phyloP scores from a whole-genome alignment of 1,140 invertebrate genomes.

The Bombus breviceps region DNA sequence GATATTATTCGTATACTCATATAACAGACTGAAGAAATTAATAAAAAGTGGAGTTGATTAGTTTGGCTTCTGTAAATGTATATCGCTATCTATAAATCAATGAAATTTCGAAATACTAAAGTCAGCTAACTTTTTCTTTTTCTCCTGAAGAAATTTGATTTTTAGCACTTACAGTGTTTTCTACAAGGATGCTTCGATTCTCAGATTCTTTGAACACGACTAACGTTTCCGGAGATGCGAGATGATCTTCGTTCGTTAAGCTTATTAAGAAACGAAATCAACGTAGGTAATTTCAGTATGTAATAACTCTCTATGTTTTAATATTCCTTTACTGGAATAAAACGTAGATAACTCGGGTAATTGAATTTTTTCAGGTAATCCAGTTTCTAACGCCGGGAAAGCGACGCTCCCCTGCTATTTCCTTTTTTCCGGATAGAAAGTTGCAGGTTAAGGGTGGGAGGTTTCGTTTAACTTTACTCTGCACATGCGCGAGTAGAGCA shows the following conservation, averaged over 20 bases:
- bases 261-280: neutral
- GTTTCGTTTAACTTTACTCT: neutral
- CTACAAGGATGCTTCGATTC: neutral
- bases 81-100: too few species aligned
- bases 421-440: neutral
- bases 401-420: neutral
- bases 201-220: neutral
- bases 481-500: constrained; percentile 57
- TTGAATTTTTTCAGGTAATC: neutral
- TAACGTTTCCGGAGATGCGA: neutral
- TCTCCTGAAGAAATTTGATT: neutral
- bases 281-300: neutral
- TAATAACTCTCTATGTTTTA: too few species aligned
- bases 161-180: neutral
- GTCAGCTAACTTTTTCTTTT: too few species aligned
- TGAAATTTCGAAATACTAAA: too few species aligned
- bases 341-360: neutral
- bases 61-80: too few species aligned
- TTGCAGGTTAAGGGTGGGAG: neutral
- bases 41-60: too few species aligned
- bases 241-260: neutral
- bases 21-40: too few species aligned
- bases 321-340: neutral
- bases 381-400: neutral
- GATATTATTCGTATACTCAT: too few species aligned